Percentiles rank a stretch among this genome's conserved stretches.
phyloP scores from a whole-genome alignment of 2,113 vertebrate genomes.

The Cygnus buccinator region DNA sequence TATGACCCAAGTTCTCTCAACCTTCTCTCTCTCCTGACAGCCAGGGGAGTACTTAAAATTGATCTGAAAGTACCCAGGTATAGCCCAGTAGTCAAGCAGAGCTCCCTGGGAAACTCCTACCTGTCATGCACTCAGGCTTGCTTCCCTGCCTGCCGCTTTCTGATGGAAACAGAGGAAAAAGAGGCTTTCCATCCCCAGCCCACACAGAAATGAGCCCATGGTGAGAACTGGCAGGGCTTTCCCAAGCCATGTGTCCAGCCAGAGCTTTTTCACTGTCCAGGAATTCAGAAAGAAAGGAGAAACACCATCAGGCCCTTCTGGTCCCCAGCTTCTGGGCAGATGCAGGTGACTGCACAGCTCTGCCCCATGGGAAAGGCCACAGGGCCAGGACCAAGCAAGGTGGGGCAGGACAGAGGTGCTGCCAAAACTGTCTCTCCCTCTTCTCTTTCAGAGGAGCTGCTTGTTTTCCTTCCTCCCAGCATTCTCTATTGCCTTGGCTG shows the following conservation, averaged over 20 bases:
- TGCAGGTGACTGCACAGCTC: not conserved
- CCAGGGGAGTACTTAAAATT: not conserved
- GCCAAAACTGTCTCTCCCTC: not conserved
- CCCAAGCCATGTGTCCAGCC: not conserved
- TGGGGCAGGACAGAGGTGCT: not conserved
- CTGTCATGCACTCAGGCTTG: not conserved
- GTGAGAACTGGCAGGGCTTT: not conserved
- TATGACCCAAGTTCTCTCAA: not conserved
- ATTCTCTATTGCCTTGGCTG: not conserved
- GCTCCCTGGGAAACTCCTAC: not conserved
- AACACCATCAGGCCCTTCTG: not conserved
- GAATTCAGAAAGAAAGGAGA: not conserved
- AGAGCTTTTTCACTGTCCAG: not conserved
- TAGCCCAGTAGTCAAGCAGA: not conserved
- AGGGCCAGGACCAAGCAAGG: not conserved
- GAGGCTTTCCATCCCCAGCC: not conserved
- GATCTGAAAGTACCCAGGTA: not conserved
- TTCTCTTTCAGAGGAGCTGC: not conserved
- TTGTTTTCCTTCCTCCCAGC: not conserved
- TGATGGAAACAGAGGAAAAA: not conserved
- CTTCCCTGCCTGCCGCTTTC: not conserved
- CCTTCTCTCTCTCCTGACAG: not conserved
- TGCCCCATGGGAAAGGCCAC: not conserved
- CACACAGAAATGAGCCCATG: not conserved
- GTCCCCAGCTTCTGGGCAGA: not conserved